Base-by-base conservation (phyloP, 2,888 invertebrate species). In the Prosapia bicincta region DNA sequence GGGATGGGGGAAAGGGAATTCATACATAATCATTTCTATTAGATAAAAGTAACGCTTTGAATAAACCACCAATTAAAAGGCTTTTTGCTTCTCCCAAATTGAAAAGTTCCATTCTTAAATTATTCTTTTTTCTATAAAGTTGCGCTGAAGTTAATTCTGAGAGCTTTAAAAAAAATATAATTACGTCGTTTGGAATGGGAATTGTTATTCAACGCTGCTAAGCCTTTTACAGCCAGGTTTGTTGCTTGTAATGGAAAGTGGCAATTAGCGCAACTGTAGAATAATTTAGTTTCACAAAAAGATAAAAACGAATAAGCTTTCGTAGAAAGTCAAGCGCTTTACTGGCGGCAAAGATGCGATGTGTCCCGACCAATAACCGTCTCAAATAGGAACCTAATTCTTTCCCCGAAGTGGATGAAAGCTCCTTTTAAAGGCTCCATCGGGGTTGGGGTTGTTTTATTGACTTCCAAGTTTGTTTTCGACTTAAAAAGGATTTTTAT, bases 351-450 rank as follows among this genome's bases (percentile, higher is more conserved):
- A 74, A 74, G 69, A 74, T 69, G 74, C 69, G 54, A 6, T n/a
- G n/a, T 74, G 65, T 20, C 38, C 43, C 54, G 28, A 67, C 54
- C 72, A 69, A 72, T 76, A 76, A 76, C 71, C 69, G 76, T 72
- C 54, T 69, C 72, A 76, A 72, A 76, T 76, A 72, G 76, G 72
- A 76, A 76, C 69, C 72, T 76, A 76, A 76, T 76, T 76, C 75
- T 66, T 76, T 76, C 69, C 72, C 76, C 72, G 75, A 75, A 75
- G 71, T 75, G 75, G 75, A 71, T 71, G 75, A 71, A 71, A 75
- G 71, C 75, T 67, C 75, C 68, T 75, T 75, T 71, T 71, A 71
- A 70, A 70, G 71, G 70, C 70, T 54, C 20, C 54, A 54, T 54
- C 54, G 54, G 54, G 54, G 54, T 20, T 66, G 69, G 66, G 66